Evolutionary conservation across 2,797 vertebrate genomes (phyloP).

Genomic region (Lithobates pipiens): DNA sequence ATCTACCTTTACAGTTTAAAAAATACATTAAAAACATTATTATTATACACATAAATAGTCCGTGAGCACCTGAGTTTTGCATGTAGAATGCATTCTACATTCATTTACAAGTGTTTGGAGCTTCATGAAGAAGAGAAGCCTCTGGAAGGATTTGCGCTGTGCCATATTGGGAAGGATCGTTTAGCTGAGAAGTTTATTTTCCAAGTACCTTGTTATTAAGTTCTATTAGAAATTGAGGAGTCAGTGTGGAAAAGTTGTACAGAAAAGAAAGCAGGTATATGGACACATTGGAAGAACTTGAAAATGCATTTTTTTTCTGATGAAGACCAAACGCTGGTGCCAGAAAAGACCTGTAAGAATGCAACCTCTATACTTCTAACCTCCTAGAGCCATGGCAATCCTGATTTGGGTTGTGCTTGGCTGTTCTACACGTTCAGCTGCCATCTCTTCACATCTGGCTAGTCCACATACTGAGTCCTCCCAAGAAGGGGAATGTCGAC

Average conservation of each 20-base stretch:
- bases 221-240: neutral
- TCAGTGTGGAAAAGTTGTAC: neutral
- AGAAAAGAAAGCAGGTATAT: too few species aligned
- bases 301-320: neutral
- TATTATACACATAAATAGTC: neutral
- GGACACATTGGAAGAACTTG: neutral
- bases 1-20: slow-evolving; percentile 5
- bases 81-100: neutral
- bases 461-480: slow-evolving; percentile 71
- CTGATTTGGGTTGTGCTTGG: neutral
- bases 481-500: slow-evolving; percentile 85
- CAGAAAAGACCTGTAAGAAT: neutral
- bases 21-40: slow-evolving; percentile 25
- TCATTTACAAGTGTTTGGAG: neutral
- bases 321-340: neutral
- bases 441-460: slow-evolving; percentile 37
- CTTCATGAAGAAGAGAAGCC: neutral
- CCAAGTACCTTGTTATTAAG: too few species aligned
- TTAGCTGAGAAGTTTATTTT: neutral
- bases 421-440: neutral
- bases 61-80: neutral
- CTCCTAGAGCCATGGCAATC: neutral
- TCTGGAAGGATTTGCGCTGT: neutral
- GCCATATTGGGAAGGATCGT: neutral
- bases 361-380: too few species aligned